Percentiles rank a stretch among this genome's conserved stretches.
Evolutionary conservation across 2,888 invertebrate genomes (phyloP).

Genomic region (Apeira syringaria): DNA sequence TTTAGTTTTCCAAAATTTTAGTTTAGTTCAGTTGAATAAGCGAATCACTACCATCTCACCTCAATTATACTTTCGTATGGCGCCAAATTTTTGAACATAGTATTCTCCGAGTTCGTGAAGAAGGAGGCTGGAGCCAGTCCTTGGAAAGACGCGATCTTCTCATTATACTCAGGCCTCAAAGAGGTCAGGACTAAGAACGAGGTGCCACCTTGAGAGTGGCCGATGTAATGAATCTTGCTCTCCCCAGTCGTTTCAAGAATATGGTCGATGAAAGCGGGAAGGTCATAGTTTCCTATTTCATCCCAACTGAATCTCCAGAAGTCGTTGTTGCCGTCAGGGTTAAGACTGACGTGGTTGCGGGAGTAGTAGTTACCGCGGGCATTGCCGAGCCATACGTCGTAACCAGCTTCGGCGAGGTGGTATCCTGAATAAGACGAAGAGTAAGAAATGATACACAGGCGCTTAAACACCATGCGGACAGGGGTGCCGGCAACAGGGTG

Average conservation of each 20-base stretch:
- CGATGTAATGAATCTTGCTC: constrained; percentile 54
- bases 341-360: constrained; percentile 43
- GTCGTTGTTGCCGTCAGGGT: constrained; percentile 47
- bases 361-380: constrained; percentile 88
- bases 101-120: constrained; percentile 45
- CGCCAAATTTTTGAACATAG: constrained; percentile 36
- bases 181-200: constrained; percentile 60
- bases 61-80: constrained; percentile 44
- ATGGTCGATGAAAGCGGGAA: constrained; percentile 53
- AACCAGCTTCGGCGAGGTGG: constrained; percentile 84
- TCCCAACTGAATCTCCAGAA: constrained; percentile 67
- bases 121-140: constrained; percentile 64
- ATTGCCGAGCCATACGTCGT: constrained; percentile 92
- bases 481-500: no score
- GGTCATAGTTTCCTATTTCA: constrained; percentile 55
- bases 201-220: constrained; percentile 68
- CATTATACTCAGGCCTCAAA: constrained; percentile 58
- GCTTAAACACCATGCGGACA: no score
- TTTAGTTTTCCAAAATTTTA: no score
- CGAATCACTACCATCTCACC: no score
- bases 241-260: constrained; percentile 44
- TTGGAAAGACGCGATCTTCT: constrained; percentile 60
- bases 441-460: no score
- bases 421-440: constrained; percentile 47
- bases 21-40: no score